These are phyloP conservation scores for Eptesicus fuscus DNA, from an alignment of 2,113 vertebrate species.

Conservation along the genomic window DNA sequence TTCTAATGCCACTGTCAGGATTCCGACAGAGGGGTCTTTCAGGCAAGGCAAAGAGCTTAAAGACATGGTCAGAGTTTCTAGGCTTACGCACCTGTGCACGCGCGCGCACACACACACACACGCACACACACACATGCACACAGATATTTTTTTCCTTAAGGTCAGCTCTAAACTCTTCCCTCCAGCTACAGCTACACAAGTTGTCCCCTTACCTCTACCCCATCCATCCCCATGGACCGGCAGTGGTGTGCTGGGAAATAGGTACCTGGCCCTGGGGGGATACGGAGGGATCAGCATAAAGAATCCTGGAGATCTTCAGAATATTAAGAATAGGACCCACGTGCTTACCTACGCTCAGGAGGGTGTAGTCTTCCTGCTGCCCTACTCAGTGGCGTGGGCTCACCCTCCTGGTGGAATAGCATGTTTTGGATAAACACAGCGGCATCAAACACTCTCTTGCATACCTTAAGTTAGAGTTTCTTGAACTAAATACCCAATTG, in stretches of 20 bases:
- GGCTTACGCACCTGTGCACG: fast-evolving
- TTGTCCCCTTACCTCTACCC: not conserved
- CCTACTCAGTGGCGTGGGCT: too few relatives aligned
- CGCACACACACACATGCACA: too few relatives aligned
- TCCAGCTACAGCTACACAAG: not conserved
- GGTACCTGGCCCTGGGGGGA: too few relatives aligned
- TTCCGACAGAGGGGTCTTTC: not conserved
- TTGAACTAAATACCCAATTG: not conserved
- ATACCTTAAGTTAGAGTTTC: not conserved
- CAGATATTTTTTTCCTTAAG: fast-evolving
- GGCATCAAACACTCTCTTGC: not conserved
- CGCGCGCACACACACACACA: too few relatives aligned
- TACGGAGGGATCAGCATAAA: too few relatives aligned
- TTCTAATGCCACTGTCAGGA: not conserved
- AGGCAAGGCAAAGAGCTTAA: not conserved
- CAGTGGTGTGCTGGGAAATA: too few relatives aligned
- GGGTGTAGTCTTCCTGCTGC: not conserved
- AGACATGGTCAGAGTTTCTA: not conserved
- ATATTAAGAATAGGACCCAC: too few relatives aligned
- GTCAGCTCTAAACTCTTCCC: not conserved
- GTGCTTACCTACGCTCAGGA: fast-evolving
- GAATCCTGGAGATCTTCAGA: too few relatives aligned
- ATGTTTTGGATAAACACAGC: not conserved
- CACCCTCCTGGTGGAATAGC: not conserved
- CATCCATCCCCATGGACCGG: fast-evolving